phyloP scores from a whole-genome alignment of 2,113 vertebrate genomes.

The Lycaon pictus region DNA sequence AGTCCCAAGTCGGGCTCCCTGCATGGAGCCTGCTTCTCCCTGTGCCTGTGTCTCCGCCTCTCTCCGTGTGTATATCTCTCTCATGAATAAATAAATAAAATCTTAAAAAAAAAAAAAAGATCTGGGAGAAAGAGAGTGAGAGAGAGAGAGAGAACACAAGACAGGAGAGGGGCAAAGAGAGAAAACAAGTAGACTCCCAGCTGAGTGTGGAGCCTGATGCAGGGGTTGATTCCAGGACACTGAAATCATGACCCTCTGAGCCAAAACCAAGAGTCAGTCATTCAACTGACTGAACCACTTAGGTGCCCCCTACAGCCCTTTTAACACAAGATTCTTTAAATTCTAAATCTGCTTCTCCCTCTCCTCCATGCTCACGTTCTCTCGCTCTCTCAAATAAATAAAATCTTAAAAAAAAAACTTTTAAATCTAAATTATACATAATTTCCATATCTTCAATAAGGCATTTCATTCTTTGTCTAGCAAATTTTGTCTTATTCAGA shows the following conservation, averaged over 20 bases:
- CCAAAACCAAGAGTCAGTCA: no score
- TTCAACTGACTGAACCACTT: background rate
- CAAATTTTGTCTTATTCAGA: background rate
- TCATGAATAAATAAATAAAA: no score
- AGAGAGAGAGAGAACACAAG: background rate
- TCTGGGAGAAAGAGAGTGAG: no score
- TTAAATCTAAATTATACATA: slow-evolving; percentile 12
- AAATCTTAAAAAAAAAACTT: no score
- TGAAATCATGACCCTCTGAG: background rate
- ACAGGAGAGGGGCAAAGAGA: background rate
- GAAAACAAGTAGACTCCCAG: background rate
- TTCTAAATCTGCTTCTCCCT: background rate
- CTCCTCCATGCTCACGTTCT: no score
- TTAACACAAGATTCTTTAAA: slow-evolving; percentile 2
- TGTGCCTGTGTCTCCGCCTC: no score
- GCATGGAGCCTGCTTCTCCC: no score
- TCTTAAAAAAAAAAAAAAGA: no score
- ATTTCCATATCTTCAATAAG: background rate
- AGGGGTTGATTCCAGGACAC: background rate
- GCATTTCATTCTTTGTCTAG: background rate
- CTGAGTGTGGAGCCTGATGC: background rate
- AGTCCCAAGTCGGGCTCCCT: no score
- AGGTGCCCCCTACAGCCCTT: background rate
- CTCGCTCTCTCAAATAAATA: no score
- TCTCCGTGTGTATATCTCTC: no score